Conservation (phyloP, 2,113 vertebrate species). For the Orcinus orca region DNA sequence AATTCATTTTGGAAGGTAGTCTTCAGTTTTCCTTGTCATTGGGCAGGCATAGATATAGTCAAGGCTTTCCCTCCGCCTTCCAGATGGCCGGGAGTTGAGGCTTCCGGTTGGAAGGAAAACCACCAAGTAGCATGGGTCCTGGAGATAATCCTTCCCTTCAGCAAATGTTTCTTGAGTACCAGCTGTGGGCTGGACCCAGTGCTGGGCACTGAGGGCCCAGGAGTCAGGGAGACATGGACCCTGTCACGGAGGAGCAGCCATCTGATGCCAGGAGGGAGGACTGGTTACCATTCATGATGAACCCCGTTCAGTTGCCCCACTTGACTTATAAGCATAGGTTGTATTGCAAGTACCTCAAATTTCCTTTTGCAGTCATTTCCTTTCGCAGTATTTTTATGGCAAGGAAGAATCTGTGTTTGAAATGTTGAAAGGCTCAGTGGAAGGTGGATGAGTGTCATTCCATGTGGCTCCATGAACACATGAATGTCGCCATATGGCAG, state of each 20-base stretch:
- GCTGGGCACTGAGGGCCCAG: background rate
- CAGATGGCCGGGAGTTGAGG: background rate
- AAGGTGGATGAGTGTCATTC: background rate
- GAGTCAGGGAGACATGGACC: background rate
- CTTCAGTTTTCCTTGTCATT: background rate
- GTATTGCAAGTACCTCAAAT: background rate
- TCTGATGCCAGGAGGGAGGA: background rate
- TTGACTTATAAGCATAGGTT: background rate
- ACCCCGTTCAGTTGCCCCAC: background rate
- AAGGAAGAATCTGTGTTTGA: background rate
- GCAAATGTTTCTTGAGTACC: background rate
- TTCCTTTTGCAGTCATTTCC: background rate
- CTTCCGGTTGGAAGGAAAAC: slow-evolving; percentile 19
- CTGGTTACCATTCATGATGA: background rate
- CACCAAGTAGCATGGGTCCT: background rate
- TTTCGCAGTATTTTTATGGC: background rate
- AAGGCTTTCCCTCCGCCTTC: background rate
- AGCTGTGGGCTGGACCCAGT: background rate
- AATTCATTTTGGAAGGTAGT: background rate
- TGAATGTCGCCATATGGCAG: rapidly evolving
- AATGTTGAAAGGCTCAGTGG: background rate
- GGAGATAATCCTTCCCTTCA: background rate
- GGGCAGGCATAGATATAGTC: background rate
- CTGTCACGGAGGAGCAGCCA: no score
- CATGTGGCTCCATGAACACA: background rate